Evolutionary conservation across 2,888 invertebrate genomes (phyloP).

Genomic region (Drosophila siamana): DNA sequence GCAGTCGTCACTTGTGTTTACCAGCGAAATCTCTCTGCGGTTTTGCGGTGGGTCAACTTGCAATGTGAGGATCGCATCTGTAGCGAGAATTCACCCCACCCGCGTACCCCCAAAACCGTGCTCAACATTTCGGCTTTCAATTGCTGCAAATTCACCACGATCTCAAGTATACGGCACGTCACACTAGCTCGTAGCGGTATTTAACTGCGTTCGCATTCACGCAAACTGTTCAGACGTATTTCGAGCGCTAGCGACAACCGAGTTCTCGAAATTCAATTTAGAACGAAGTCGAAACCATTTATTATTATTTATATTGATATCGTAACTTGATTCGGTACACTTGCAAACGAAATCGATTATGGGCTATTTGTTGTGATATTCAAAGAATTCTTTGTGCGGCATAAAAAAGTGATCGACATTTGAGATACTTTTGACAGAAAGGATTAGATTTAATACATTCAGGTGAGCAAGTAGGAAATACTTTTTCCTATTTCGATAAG

Average conservation of each 20-base stretch:
- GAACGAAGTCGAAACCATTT: conserved; percentile 30
- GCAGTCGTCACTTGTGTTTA: conserved; percentile 30
- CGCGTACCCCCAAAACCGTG: conserved; percentile 29
- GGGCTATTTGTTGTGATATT: conserved; percentile 54
- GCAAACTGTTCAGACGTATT: conserved; percentile 54
- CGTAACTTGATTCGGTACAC: conserved; percentile 27
- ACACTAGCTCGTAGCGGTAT: conserved; percentile 30
- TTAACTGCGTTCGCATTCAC: conserved; percentile 49
- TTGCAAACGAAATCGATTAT: conserved; percentile 16
- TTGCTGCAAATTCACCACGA: conserved; percentile 38
- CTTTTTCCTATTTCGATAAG: no score
- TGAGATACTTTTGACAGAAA: neutral
- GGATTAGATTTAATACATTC: conserved; percentile 2
- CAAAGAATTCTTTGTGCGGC: conserved; percentile 4
- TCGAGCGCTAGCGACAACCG: conserved; percentile 40
- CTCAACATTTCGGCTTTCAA: conserved; percentile 20
- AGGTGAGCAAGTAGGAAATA: conserved; percentile 25
- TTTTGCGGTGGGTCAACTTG: conserved; percentile 13
- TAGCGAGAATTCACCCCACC: neutral
- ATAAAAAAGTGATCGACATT: neutral
- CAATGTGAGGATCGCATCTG: conserved; percentile 34
- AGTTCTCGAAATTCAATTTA: conserved; percentile 45
- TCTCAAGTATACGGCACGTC: conserved; percentile 3
- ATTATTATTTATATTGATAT: conserved; percentile 15
- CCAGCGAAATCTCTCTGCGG: conserved; percentile 31